Percentiles rank a stretch among this genome's conserved stretches.
phyloP scores from a whole-genome alignment of 2,797 vertebrate species.

The Oryzias dopingdopingensis region DNA sequence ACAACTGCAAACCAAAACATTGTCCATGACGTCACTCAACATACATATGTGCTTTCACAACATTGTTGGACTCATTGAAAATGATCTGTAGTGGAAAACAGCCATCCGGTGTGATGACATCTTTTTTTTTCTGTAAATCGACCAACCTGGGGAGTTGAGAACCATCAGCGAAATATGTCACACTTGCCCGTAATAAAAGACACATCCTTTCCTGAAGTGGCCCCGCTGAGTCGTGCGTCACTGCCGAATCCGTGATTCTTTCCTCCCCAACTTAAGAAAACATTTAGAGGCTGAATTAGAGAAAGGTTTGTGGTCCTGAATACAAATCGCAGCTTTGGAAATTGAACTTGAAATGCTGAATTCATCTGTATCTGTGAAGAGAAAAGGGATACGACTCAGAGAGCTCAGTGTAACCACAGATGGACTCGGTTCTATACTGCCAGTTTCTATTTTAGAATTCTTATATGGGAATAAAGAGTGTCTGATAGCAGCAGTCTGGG shows the following conservation, averaged over 20 bases:
- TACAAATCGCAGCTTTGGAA: constrained; percentile 74
- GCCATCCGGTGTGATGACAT: constrained; percentile 40
- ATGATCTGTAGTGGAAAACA: constrained; percentile 19
- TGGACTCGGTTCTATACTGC: constrained; percentile 64
- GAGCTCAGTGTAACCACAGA: constrained; percentile 67
- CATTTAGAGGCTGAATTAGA: constrained; percentile 76
- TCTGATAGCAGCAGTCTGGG: constrained; percentile 78
- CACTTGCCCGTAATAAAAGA: constrained; percentile 37
- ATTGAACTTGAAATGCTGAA: constrained; percentile 62
- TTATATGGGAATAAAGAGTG: constrained; percentile 78
- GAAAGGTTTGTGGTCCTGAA: constrained; percentile 74
- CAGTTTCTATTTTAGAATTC: constrained; percentile 74
- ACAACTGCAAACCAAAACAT: too few species aligned
- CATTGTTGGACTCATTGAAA: constrained; percentile 4
- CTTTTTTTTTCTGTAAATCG: constrained; percentile 38
- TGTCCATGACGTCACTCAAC: too few species aligned
- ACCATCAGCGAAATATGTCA: constrained; percentile 43
- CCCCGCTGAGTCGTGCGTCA: constrained; percentile 71
- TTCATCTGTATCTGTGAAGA: constrained; percentile 58
- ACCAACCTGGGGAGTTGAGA: constrained; percentile 58
- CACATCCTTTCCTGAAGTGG: constrained; percentile 56
- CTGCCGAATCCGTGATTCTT: constrained; percentile 65
- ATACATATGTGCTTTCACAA: too few species aligned
- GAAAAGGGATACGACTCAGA: constrained; percentile 62
- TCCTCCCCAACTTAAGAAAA: constrained; percentile 47